Evolutionary conservation across 2,888 invertebrate species (phyloP).

Genomic region (Labia minor): DNA sequence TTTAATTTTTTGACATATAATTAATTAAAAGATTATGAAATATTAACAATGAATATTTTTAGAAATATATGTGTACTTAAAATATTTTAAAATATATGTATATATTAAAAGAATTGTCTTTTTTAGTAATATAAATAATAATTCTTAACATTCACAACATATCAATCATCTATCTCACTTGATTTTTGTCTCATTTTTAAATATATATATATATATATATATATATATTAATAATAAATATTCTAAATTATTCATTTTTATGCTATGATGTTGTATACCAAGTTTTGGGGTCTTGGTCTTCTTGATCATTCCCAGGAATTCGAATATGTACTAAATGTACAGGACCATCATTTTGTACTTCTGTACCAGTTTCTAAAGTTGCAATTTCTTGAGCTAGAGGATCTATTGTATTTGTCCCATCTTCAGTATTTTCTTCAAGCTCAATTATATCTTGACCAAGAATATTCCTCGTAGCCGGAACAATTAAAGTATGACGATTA

Average conservation of each 20-base stretch:
- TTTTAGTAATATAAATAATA: too few relatives aligned
- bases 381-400: conserved; percentile 14
- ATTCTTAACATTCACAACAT: too few relatives aligned
- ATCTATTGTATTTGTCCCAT: conserved; percentile 19
- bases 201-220: conserved; percentile 14
- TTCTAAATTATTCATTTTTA: background rate
- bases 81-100: too few relatives aligned
- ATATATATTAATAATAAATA: background rate
- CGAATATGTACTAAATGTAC: conserved; percentile 33
- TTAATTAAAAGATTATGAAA: too few relatives aligned
- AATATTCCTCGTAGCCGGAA: conserved; percentile 26
- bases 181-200: background rate
- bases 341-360: conserved; percentile 27
- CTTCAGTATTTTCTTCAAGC: conserved; percentile 23
- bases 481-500: conserved; percentile 27
- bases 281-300: background rate
- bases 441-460: conserved; percentile 17
- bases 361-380: conserved; percentile 17
- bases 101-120: background rate
- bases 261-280: background rate
- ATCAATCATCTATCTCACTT: too few relatives aligned
- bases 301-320: conserved; percentile 29
- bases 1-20: too few relatives aligned
- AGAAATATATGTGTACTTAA: too few relatives aligned
- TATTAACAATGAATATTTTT: too few relatives aligned